These are phyloP conservation scores for Nymphalis io DNA, from an alignment of 1,140 invertebrate species.

Conservation along the genomic window DNA sequence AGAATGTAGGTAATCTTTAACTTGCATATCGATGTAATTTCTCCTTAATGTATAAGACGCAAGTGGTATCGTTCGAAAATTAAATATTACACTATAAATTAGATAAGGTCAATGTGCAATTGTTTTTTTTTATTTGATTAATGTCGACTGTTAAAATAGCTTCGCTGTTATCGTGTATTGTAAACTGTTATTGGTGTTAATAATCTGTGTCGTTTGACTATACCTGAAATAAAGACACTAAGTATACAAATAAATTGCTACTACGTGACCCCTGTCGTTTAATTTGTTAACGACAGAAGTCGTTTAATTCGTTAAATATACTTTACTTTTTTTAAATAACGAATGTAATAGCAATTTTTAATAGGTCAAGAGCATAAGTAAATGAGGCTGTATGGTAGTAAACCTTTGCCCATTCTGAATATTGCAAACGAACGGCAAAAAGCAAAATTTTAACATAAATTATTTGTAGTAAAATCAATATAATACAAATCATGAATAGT, in stretches of 20 bases:
- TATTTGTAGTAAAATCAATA: too few species aligned
- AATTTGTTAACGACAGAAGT: too few species aligned
- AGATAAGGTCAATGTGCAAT: conserved; percentile 17
- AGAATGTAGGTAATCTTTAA: conserved; percentile 6
- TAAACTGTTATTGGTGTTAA: conserved; percentile 5
- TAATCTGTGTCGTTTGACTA: background rate
- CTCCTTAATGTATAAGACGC: background rate
- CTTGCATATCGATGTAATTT: conserved; percentile 2
- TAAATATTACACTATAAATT: conserved; percentile 15
- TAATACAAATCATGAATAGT: background rate
- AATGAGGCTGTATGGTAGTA: too few species aligned
- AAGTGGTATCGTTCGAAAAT: background rate
- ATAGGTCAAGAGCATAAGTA: too few species aligned
- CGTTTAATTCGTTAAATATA: too few species aligned
- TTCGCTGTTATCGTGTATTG: background rate
- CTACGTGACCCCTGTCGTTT: too few species aligned
- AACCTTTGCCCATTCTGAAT: too few species aligned
- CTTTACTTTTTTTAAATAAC: too few species aligned
- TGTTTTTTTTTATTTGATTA: background rate
- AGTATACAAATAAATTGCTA: too few species aligned
- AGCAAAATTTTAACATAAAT: too few species aligned
- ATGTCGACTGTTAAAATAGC: conserved; percentile 5
- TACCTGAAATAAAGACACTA: background rate
- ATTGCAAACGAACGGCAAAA: too few species aligned
- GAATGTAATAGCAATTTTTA: too few species aligned